Evolutionary conservation across 2,888 invertebrate species (phyloP).

Genomic region (Aplocera efformata): DNA sequence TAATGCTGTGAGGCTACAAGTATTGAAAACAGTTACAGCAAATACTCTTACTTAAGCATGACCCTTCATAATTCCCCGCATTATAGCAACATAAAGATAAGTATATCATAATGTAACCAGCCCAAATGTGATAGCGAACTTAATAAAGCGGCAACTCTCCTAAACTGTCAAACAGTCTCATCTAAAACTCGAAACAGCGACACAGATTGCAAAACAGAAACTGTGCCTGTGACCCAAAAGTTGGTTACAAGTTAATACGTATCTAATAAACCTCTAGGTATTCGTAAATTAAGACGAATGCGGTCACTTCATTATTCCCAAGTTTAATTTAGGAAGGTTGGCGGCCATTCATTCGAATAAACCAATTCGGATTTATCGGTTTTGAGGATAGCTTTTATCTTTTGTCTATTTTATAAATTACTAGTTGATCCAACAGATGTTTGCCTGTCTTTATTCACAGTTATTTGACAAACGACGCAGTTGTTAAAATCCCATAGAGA

Average conservation of each 20-base stretch:
- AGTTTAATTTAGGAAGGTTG: slow-evolving; percentile 68
- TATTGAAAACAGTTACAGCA: too few relatives aligned
- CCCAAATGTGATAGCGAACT: slow-evolving; percentile 22
- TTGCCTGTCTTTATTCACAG: too few relatives aligned
- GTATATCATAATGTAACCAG: slow-evolving; percentile 6
- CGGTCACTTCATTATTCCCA: slow-evolving; percentile 66
- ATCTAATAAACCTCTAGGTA: slow-evolving; percentile 53
- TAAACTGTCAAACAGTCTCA: slow-evolving; percentile 27
- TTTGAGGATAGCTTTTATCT: slow-evolving; percentile 1
- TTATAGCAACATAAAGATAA: neutral
- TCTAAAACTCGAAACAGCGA: slow-evolving; percentile 2
- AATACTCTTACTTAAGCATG: too few relatives aligned
- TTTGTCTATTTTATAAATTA: too few relatives aligned
- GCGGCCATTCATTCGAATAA: slow-evolving; percentile 72
- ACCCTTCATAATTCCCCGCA: neutral
- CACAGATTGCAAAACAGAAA: neutral
- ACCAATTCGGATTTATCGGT: slow-evolving; percentile 43
- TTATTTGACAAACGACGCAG: too few relatives aligned
- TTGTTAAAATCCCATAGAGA: too few relatives aligned
- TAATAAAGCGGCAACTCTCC: slow-evolving; percentile 24
- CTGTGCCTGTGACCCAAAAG: slow-evolving; percentile 20
- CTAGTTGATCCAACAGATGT: too few relatives aligned
- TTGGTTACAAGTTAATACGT: slow-evolving; percentile 40
- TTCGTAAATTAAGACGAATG: slow-evolving; percentile 72
- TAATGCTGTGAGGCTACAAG: too few relatives aligned